Conservation (phyloP, 37 sponge, comb jelly and placozoan species). For the Chondrilla cf. caribensis region DNA sequence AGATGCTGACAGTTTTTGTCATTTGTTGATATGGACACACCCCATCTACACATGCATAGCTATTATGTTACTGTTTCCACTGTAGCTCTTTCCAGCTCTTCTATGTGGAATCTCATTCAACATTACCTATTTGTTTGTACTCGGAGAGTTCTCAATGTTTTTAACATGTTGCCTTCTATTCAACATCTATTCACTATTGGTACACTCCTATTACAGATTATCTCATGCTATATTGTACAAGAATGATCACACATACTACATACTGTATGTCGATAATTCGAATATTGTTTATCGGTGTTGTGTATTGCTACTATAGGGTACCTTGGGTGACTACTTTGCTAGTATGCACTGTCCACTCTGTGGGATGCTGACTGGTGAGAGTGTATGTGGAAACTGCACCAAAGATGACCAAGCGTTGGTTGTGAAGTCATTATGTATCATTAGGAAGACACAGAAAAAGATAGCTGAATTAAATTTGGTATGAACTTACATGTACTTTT, state of each 20-base stretch:
- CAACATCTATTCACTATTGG: not conserved
- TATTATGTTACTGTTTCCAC: too few species aligned
- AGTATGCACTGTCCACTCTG: constrained; percentile 78
- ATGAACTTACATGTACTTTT: not conserved
- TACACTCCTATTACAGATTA: not conserved
- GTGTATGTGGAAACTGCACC: constrained; percentile 51
- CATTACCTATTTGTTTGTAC: too few species aligned
- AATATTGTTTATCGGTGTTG: not conserved
- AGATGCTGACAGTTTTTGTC: too few species aligned
- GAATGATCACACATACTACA: not conserved
- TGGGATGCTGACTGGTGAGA: constrained; percentile 53
- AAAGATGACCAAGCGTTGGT: constrained; percentile 45
- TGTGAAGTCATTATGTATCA: not conserved
- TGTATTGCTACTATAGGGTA: constrained; percentile 27
- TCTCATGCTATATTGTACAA: not conserved
- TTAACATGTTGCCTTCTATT: not conserved
- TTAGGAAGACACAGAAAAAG: not conserved
- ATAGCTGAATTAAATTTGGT: not conserved
- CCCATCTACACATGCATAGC: too few species aligned
- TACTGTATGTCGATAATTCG: not conserved
- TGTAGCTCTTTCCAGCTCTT: too few species aligned
- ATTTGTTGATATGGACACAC: too few species aligned
- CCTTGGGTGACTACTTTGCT: constrained; percentile 78
- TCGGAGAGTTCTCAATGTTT: too few species aligned
- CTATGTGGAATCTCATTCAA: too few species aligned